Evolutionary conservation across 2,113 vertebrate species (phyloP), one percentile per base, ranked within the genome.

Genomic region (Ibidorhyncha struthersii): DNA sequence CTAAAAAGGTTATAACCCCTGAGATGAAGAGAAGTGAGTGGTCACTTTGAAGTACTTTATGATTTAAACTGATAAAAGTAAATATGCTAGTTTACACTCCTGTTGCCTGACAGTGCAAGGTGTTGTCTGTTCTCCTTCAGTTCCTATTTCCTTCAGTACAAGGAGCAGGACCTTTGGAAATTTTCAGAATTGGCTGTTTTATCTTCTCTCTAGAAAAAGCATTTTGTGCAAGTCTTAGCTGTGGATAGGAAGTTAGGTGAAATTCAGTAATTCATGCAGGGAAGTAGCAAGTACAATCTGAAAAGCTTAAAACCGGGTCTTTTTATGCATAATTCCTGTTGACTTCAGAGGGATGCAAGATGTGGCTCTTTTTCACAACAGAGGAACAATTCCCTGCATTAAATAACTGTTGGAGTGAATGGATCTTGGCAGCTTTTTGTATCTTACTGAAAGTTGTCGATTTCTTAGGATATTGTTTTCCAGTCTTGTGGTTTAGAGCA

Each of bases 401-500:
- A 92, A 82, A 29, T 82, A 77, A 30, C 38, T 77, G 9, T 45
- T 62, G 67, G 53, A 70, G 38, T 27, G 26, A 93, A 38, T 49
- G 38, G 36, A 2, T 79, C 8, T 18, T 4, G 5, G 8, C 4
- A 10, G 32, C 30, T 77, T 90, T 96, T 88, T 88, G 45, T 83
- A 27, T 73, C 38, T 3, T 49, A 26, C 20, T 58, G 76, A 41
- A 96, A 85, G 40, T 10, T 69, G n/a, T 65, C 1, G 0, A 1
- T 86, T 88, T 86, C 58, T 88, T 83, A 90, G 50, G 38, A 50
- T 93, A 70, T 27, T 90, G 58, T 49, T 90, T 94, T 94, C 36
- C 58, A 70, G 13, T 66, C 36, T 49, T 62, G 40, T 12, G 27
- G 45, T 66, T 86, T 70, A 82, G 80, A 71, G 27, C 4, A 7